These are phyloP conservation scores for Myotis yumanensis DNA, from an alignment of 2,113 vertebrate species.

Conservation along the genomic window DNA sequence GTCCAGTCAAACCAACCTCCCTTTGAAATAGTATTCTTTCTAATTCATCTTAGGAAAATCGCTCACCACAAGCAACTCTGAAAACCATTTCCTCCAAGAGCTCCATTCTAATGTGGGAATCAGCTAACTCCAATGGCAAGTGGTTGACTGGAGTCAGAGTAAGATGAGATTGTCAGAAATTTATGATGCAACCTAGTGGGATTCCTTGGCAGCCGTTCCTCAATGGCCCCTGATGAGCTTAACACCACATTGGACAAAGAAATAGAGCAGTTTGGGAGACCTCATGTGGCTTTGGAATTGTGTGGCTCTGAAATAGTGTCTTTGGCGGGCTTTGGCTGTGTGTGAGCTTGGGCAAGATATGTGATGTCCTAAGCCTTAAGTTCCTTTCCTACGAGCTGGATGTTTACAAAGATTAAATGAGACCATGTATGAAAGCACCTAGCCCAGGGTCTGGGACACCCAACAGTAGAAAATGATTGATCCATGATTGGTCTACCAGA, in stretches of 20 bases:
- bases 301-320: not conserved
- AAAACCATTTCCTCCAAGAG: slow-evolving; percentile 57
- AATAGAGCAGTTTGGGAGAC: not conserved
- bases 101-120: not conserved
- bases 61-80: slow-evolving; percentile 53
- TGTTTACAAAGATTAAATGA: not conserved
- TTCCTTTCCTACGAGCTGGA: not conserved
- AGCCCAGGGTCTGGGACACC: not conserved
- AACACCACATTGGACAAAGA: not conserved
- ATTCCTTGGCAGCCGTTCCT: not conserved
- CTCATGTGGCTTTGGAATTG: not conserved
- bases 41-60: slow-evolving; percentile 5
- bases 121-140: not conserved
- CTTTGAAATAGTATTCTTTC: not conserved
- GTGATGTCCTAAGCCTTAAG: not conserved
- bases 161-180: not conserved
- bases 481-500: not conserved
- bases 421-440: not conserved
- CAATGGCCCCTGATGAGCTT: not conserved
- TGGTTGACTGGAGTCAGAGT: slow-evolving; percentile 10
- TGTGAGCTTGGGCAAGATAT: not conserved
- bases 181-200: not conserved
- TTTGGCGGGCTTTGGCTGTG: not conserved
- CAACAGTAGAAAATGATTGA: not conserved
- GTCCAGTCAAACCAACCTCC: not conserved